These are phyloP conservation scores for Goniozus legneri DNA, from an alignment of 1,140 invertebrate species.

Conservation along the genomic window DNA sequence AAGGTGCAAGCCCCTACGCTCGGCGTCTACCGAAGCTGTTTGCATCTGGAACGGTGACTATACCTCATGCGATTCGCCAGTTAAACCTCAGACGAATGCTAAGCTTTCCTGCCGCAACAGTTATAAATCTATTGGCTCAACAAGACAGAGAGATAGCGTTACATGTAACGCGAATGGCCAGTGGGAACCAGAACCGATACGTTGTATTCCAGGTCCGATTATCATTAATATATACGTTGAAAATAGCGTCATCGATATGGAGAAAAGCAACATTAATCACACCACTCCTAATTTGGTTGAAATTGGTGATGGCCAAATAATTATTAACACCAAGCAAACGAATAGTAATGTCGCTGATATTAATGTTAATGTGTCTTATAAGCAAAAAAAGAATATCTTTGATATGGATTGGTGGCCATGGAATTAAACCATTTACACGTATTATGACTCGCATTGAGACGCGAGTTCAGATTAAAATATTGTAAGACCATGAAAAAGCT, in stretches of 20 bases:
- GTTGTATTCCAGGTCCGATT: constrained; percentile 45
- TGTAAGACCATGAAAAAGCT: too few species aligned
- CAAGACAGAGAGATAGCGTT: constrained; percentile 18
- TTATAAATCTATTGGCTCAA: constrained; percentile 30
- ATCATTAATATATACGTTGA: constrained; percentile 36
- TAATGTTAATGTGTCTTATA: too few species aligned
- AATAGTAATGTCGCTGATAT: too few species aligned
- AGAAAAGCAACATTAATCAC: background rate
- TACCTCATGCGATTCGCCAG: constrained; percentile 23
- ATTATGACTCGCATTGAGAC: too few species aligned
- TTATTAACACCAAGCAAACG: too few species aligned
- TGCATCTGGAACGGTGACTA: constrained; percentile 25
- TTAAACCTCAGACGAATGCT: constrained; percentile 32
- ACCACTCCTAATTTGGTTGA: background rate
- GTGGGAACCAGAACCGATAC: constrained; percentile 44
- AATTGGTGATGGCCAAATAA: too few species aligned
- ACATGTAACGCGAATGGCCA: constrained; percentile 36
- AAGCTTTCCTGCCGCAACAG: constrained; percentile 29
- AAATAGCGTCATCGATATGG: constrained; percentile 10
- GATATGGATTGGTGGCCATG: too few species aligned
- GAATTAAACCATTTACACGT: too few species aligned
- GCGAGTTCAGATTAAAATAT: too few species aligned
- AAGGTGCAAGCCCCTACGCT: constrained; percentile 29
- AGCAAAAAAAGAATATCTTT: too few species aligned
- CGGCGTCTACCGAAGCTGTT: constrained; percentile 22